A percentile compares a stretch with the other conserved stretches of the same genome.
These are phyloP conservation scores for Cataglyphis altisquamis DNA, from an alignment of 2,888 invertebrate species.

Conservation along the genomic window DNA sequence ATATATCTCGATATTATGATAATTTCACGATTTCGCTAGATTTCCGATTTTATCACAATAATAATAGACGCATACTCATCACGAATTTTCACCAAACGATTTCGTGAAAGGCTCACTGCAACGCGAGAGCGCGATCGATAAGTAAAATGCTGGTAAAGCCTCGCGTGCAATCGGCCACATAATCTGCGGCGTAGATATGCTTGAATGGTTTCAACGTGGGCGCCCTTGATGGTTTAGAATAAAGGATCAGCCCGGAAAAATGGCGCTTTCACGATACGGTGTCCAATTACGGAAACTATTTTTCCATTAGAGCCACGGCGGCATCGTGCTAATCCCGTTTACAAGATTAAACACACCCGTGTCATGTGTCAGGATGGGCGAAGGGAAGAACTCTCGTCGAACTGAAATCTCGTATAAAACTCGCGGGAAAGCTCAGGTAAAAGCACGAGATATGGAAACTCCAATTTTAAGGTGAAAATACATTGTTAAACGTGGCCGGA, in stretches of 20 bases:
- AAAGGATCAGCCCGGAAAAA: conserved; percentile 39
- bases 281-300: conserved; percentile 30
- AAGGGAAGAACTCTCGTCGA: not conserved
- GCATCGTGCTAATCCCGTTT: not conserved
- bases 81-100: conserved; percentile 18
- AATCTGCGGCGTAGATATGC: conserved; percentile 52
- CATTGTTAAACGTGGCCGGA: not conserved
- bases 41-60: conserved; percentile 9
- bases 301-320: not conserved
- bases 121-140: conserved; percentile 35
- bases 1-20: not conserved
- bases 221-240: conserved; percentile 47
- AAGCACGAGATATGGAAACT: not conserved
- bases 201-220: conserved; percentile 26
- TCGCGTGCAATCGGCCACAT: conserved; percentile 43
- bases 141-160: conserved; percentile 45
- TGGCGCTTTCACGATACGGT: conserved; percentile 16
- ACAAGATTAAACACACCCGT: not conserved
- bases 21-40: not conserved
- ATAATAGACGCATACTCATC: conserved; percentile 14
- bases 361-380: not conserved
- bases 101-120: conserved; percentile 29
- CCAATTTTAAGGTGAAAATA: not conserved
- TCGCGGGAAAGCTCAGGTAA: not conserved
- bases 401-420: not conserved